phyloP scores from a whole-genome alignment of 2,888 invertebrate genomes.

The Tinea semifulvella region DNA sequence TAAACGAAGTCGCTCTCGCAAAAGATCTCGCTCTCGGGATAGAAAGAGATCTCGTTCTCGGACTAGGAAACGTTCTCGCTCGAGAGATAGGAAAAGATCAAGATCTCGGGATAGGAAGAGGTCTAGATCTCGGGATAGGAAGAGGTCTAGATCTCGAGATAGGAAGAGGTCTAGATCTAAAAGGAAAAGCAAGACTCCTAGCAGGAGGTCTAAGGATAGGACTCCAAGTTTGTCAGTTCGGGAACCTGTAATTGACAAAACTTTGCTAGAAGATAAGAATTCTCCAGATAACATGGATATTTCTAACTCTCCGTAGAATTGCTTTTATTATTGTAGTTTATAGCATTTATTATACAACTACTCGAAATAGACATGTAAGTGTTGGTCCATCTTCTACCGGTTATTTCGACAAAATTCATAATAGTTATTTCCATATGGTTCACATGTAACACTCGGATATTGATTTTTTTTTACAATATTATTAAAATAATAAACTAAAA shows the following conservation, averaged over 20 bases:
- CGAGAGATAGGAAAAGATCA: slow-evolving; percentile 55
- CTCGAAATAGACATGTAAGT: too few relatives aligned
- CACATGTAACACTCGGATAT: too few relatives aligned
- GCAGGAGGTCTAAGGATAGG: slow-evolving; percentile 3
- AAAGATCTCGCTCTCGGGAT: slow-evolving; percentile 46
- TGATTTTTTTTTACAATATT: too few relatives aligned
- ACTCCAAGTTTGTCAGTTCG: slow-evolving; percentile 19
- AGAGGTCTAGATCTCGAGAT: slow-evolving; percentile 50
- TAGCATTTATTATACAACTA: too few relatives aligned
- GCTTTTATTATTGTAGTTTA: too few relatives aligned
- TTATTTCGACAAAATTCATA: too few relatives aligned
- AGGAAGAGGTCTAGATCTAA: slow-evolving; percentile 54
- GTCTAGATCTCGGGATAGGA: slow-evolving; percentile 54
- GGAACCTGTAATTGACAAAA: slow-evolving; percentile 29
- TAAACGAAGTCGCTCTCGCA: slow-evolving; percentile 48
- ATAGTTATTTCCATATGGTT: too few relatives aligned
- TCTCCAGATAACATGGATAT: slow-evolving; percentile 82
- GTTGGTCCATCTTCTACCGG: too few relatives aligned
- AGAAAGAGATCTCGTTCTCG: slow-evolving; percentile 67
- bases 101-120: slow-evolving; percentile 57
- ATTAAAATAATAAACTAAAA: too few relatives aligned
- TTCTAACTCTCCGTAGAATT: slow-evolving; percentile 74
- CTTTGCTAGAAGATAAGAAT: slow-evolving; percentile 61
- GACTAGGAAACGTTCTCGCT: slow-evolving; percentile 65
- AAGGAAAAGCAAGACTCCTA: neutral